Evolutionary conservation across 1,140 invertebrate species (phyloP).

Genomic region (Octopus bimaculoides): DNA sequence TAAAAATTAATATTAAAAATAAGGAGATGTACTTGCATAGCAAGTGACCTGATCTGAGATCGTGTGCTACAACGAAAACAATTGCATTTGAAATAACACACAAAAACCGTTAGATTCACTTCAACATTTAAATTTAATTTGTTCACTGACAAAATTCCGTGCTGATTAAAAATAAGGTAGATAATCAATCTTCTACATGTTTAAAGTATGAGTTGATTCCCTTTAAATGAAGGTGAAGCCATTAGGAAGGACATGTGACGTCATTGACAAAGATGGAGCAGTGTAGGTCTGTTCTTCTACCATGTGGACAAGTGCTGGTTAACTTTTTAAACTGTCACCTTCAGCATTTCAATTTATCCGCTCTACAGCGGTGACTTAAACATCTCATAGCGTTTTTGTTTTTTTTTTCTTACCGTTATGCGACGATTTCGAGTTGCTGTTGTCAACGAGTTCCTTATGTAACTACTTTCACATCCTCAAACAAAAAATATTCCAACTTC

Average conservation of each 20-base stretch:
- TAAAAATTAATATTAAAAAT: neutral
- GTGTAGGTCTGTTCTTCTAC: neutral
- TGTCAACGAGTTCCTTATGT: neutral
- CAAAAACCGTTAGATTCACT: neutral
- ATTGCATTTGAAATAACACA: neutral
- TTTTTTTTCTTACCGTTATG: neutral
- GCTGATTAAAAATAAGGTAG: neutral
- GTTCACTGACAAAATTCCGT: neutral
- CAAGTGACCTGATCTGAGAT: neutral
- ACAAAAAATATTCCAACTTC: neutral
- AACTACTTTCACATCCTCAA: neutral
- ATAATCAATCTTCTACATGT: neutral
- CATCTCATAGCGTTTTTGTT: neutral
- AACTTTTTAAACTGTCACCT: neutral
- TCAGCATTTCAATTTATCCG: neutral
- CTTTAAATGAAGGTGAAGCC: constrained; percentile 6
- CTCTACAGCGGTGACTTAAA: neutral
- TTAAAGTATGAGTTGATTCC: neutral
- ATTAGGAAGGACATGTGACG: neutral
- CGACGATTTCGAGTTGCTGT: neutral
- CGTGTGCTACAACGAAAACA: neutral
- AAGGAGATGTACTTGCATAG: too few relatives aligned
- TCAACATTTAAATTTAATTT: neutral
- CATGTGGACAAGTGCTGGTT: constrained; percentile 11
- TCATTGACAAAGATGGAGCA: constrained; percentile 14